Evolutionary conservation across 2,113 vertebrate species (phyloP).

Genomic region (Ceyx margarethae): DNA sequence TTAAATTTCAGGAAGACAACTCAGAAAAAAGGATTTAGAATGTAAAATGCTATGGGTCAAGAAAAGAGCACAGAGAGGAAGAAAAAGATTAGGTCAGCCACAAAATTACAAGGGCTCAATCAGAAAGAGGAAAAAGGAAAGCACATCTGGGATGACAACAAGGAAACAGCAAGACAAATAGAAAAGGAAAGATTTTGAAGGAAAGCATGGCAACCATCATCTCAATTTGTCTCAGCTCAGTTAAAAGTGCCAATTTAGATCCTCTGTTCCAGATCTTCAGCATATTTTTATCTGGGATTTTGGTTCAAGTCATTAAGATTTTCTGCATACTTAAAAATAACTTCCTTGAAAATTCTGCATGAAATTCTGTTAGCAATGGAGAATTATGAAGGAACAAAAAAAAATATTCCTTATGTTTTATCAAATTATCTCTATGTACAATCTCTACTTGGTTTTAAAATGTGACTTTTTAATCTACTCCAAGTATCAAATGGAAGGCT

Average conservation of each 20-base stretch:
- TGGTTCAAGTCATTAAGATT: slow-evolving; percentile 68
- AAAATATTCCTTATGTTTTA: neutral
- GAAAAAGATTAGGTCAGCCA: neutral
- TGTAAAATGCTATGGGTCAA: neutral
- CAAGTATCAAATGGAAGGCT: neutral
- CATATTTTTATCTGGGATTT: slow-evolving; percentile 68
- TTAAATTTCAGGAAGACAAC: neutral
- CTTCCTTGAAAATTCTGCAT: slow-evolving; percentile 48
- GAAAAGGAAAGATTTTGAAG: slow-evolving; percentile 18
- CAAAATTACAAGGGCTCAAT: neutral
- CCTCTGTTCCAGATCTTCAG: slow-evolving; percentile 63
- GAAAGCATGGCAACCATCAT: slow-evolving; percentile 59
- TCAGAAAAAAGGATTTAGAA: neutral
- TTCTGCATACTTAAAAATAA: slow-evolving; percentile 66
- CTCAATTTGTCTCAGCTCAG: slow-evolving; percentile 53
- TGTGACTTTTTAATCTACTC: neutral
- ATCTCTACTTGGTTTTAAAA: neutral
- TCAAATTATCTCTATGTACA: neutral
- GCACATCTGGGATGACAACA: slow-evolving; percentile 12
- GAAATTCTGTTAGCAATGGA: slow-evolving; percentile 41
- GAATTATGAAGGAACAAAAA: slow-evolving; percentile 8
- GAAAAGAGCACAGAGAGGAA: neutral
- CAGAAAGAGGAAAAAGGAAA: neutral
- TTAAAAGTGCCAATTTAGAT: slow-evolving; percentile 61
- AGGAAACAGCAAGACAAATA: slow-evolving; percentile 12